Conservation (phyloP, 2,888 invertebrate genomes). For the Machimus atricapillus region DNA sequence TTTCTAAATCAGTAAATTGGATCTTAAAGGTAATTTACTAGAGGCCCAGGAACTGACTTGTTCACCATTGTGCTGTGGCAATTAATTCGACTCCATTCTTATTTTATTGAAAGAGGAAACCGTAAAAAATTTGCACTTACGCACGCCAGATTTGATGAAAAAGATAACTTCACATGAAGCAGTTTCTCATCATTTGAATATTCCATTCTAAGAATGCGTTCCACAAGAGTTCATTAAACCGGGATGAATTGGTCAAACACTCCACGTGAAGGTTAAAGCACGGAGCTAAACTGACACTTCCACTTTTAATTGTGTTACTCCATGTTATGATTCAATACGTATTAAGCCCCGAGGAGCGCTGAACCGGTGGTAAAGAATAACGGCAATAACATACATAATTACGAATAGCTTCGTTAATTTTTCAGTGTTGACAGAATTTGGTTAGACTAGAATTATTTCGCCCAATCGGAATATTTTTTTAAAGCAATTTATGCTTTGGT, state of each 20-base stretch:
- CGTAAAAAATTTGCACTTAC: conserved; percentile 19
- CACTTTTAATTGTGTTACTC: not conserved
- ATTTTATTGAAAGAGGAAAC: not conserved
- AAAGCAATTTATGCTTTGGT: not conserved
- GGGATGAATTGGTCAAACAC: not conserved
- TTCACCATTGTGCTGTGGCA: not conserved
- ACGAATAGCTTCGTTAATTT: not conserved
- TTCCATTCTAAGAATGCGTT: not conserved
- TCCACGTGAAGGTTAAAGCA: conserved; percentile 7
- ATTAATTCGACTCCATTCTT: not conserved
- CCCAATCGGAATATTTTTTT: not conserved
- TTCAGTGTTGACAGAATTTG: not conserved
- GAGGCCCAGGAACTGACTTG: not conserved
- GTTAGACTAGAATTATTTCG: not conserved
- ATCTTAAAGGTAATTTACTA: not conserved
- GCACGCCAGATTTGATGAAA: conserved; percentile 10
- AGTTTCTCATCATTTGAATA: conserved; percentile 20
- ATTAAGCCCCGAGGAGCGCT: not conserved
- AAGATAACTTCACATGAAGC: not conserved
- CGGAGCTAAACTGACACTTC: not conserved
- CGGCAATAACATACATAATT: not conserved
- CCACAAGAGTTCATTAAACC: conserved; percentile 27
- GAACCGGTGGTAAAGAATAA: not conserved
- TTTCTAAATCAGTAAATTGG: not conserved
- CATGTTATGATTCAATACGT: not conserved